Percentiles rank a stretch among this genome's conserved stretches.
phyloP scores from a whole-genome alignment of 2,113 vertebrate genomes.

The Daphoenositta chrysoptera region DNA sequence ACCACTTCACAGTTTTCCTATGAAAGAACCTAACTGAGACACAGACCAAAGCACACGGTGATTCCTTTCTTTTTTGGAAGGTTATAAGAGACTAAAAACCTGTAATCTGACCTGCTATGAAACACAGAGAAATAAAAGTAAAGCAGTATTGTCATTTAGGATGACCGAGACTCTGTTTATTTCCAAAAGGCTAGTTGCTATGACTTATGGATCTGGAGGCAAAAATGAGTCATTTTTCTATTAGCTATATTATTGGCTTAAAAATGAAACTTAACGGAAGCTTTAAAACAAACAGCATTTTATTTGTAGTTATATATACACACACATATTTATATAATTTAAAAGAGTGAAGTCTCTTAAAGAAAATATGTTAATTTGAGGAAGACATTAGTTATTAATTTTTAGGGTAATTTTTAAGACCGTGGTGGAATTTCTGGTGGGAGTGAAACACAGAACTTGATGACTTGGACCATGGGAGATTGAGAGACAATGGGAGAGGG shows the following conservation, averaged over 20 bases:
- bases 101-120: background rate
- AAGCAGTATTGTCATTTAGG: background rate
- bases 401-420: background rate
- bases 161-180: background rate
- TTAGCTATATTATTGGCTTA: background rate
- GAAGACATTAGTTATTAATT: background rate
- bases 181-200: background rate
- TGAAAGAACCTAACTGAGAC: background rate
- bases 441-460: accelerated
- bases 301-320: background rate
- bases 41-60: background rate
- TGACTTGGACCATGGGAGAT: background rate
- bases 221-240: background rate
- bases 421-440: background rate
- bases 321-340: background rate
- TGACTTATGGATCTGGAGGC: background rate
- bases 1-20: background rate
- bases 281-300: background rate
- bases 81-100: background rate
- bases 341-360: background rate
- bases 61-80: background rate
- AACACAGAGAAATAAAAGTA: background rate
- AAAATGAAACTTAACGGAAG: background rate
- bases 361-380: background rate
- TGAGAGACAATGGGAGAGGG: background rate